A percentile compares a stretch with the other conserved stretches of the same genome.
These are phyloP conservation scores for Chrysoperla carnea DNA, from an alignment of 1,140 invertebrate species.

Conservation along the genomic window DNA sequence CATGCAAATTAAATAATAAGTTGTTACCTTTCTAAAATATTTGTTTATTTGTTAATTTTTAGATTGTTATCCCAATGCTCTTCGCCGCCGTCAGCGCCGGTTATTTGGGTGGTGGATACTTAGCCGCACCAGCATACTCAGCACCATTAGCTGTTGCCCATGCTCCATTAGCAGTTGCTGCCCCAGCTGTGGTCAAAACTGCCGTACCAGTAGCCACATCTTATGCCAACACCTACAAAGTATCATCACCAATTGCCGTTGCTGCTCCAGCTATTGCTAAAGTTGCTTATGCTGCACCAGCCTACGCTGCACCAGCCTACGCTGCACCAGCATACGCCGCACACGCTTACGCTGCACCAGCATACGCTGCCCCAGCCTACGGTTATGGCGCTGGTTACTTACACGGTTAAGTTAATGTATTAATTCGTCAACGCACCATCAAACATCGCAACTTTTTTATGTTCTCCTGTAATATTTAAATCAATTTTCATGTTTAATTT, in stretches of 20 bases:
- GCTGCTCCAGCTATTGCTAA: slow-evolving; percentile 6
- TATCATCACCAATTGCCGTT: not conserved
- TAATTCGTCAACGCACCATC: no score
- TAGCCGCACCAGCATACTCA: not conserved
- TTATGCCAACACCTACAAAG: not conserved
- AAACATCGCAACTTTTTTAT: not conserved
- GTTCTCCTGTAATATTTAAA: not conserved
- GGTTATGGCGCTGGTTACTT: slow-evolving; percentile 3
- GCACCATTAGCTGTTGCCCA: not conserved
- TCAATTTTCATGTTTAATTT: not conserved
- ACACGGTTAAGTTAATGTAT: slow-evolving; percentile 5
- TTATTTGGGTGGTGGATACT: not conserved
- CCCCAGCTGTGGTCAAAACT: not conserved
- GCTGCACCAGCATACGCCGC: slow-evolving; percentile 6
- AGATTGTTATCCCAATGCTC: not conserved
- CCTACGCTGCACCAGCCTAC: slow-evolving; percentile 8
- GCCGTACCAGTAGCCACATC: not conserved
- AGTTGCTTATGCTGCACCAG: slow-evolving; percentile 9
- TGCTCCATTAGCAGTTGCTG: not conserved
- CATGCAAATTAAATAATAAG: no score
- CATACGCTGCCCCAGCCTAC: slow-evolving; percentile 1
- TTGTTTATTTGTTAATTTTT: not conserved
- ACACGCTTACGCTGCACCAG: slow-evolving; percentile 4
- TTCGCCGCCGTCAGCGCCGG: not conserved
- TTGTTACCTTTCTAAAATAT: no score